Base-by-base conservation (phyloP, 1,140 invertebrate genomes). In the Drosophila insularis region DNA sequence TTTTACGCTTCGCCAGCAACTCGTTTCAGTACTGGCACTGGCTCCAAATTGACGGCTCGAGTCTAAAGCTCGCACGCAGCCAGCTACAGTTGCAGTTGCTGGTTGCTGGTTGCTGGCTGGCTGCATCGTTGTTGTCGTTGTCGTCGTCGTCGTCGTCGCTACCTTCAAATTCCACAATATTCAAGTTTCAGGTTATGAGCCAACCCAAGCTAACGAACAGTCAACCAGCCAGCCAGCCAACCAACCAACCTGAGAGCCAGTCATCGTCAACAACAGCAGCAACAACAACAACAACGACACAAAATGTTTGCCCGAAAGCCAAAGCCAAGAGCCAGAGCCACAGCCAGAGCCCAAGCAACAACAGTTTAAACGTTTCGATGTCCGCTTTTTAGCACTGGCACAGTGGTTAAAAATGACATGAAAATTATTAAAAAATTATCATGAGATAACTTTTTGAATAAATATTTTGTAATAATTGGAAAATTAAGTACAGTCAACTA, bases 91-190 rank as follows among this genome's bases (percentile, higher is more conserved):
- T 78, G 81, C 70, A 73, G 77, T 63, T 81, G 74, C 53, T 69
- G 62, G 77, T 63, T 81, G 74, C 53, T 69, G 62, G 32, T 35
- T 35, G 32, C 32, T 35, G 32, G 27, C 14, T 68, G 68, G n/a
- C 43, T 68, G 74, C 37, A 63, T 50, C 43, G 43, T 50, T 50
- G 43, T 35, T 71, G 43, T 50, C 54, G 62, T 17, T 71, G 64
- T 56, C 67, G 60, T 62, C 67, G 53, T 62, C 71, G 63, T 66
- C 62, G 61, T 65, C 78, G 69, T 73, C 61, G 81, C 84, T 89
- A 89, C 84, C 84, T 89, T 89, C 84, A 89, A 89, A 89, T 89
- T 89, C 84, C 84, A 89, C 84, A 89, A 89, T 89, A 82, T 89
- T 89, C 84, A 89, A 89, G 84, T 89, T 89, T 89, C 84, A 89